phyloP scores from a whole-genome alignment of 2,113 vertebrate genomes.

The Sander lucioperca region DNA sequence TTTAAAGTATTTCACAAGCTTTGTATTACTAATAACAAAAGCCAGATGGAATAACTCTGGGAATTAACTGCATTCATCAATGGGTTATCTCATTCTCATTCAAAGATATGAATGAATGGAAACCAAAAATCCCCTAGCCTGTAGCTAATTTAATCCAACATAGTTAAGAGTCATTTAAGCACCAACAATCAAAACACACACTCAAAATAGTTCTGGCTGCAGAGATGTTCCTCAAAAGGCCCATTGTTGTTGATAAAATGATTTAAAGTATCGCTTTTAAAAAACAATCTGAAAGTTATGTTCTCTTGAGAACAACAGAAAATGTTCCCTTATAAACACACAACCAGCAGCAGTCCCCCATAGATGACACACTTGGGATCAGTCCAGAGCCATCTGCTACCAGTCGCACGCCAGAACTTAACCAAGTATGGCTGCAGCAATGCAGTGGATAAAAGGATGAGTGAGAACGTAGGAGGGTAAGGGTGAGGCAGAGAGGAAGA shows the following conservation, averaged over 20 bases:
- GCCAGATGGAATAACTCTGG: slow-evolving; percentile 42
- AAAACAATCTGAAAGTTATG: slow-evolving; percentile 3
- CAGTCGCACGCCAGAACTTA: slow-evolving; percentile 30
- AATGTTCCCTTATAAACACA: slow-evolving; percentile 3
- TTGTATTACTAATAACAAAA: slow-evolving; percentile 21
- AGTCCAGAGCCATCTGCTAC: slow-evolving; percentile 31
- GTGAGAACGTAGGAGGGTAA: slow-evolving; percentile 14
- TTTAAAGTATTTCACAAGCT: slow-evolving; percentile 43
- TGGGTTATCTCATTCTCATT: slow-evolving; percentile 14
- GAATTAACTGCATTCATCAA: slow-evolving; percentile 13
- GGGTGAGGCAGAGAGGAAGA: slow-evolving; percentile 32
- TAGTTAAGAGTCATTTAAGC: background rate
- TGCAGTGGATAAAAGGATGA: slow-evolving; percentile 31
- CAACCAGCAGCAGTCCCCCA: slow-evolving; percentile 46
- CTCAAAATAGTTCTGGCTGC: background rate
- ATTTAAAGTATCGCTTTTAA: background rate
- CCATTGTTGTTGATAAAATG: background rate
- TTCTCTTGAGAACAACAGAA: background rate
- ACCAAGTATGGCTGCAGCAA: slow-evolving; percentile 33
- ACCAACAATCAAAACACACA: background rate
- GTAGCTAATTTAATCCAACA: background rate
- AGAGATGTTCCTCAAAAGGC: background rate
- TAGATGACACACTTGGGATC: slow-evolving; percentile 58
- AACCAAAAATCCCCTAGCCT: background rate
- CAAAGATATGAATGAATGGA: slow-evolving; percentile 35